These are phyloP conservation scores for Dicrostonyx torquatus DNA, from an alignment of 2,797 vertebrate genomes.

Conservation along the genomic window DNA sequence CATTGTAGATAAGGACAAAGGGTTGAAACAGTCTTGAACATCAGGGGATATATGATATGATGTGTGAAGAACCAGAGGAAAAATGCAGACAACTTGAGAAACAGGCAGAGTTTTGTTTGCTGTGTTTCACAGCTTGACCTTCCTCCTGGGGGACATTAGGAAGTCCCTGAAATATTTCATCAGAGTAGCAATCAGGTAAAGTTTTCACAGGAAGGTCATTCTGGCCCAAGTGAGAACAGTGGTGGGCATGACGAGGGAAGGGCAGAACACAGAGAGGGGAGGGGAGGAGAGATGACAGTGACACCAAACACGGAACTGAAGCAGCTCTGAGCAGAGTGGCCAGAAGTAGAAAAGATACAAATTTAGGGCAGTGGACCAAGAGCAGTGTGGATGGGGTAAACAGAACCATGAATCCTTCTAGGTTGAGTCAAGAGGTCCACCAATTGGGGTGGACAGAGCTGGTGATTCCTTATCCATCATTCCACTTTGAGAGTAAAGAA, in stretches of 20 bases:
- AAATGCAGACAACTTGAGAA: neutral
- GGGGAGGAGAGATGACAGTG: neutral
- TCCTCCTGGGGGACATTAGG: neutral
- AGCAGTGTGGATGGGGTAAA: accelerated
- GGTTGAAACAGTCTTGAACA: neutral
- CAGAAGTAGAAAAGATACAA: neutral
- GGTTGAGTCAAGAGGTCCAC: neutral
- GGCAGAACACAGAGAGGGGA: accelerated
- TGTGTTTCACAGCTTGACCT: neutral
- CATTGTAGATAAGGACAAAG: neutral
- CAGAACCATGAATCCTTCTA: neutral
- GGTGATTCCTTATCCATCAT: neutral
- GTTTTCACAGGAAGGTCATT: neutral
- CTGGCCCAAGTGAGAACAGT: neutral
- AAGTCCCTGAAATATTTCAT: neutral
- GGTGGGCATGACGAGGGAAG: too few relatives aligned
- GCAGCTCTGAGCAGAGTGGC: neutral
- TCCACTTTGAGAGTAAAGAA: neutral
- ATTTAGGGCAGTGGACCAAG: neutral
- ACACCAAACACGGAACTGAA: neutral
- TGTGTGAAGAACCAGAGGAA: neutral
- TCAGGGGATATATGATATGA: neutral
- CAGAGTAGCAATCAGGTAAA: neutral
- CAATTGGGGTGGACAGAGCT: neutral
- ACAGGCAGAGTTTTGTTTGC: neutral